These are phyloP conservation scores for Typhlomys cinereus DNA, from an alignment of 2,113 vertebrate species.

Conservation along the genomic window DNA sequence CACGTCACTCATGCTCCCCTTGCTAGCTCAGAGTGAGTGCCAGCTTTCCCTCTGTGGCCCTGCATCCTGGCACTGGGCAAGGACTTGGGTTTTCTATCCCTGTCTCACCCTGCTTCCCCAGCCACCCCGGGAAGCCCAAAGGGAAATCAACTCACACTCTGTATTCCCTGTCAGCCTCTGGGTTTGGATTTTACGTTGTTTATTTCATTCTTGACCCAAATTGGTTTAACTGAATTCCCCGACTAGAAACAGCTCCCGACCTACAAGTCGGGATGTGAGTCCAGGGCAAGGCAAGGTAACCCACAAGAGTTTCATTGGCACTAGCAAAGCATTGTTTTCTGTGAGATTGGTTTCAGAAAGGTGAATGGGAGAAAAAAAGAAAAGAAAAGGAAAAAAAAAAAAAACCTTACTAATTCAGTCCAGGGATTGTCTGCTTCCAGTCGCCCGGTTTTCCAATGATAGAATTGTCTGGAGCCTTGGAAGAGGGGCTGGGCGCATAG, in stretches of 20 bases:
- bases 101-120: background rate
- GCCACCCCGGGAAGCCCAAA: background rate
- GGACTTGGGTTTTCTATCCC: background rate
- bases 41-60: conserved; percentile 41
- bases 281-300: background rate
- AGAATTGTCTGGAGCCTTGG: background rate
- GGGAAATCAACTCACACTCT: background rate
- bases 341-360: background rate
- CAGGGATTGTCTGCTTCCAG: background rate
- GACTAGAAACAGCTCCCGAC: conserved; percentile 3
- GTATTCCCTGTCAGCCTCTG: background rate
- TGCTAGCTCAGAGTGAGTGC: background rate
- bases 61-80: background rate
- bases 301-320: background rate
- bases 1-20: background rate
- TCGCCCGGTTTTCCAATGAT: background rate
- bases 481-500: background rate
- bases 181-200: background rate
- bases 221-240: conserved; percentile 20
- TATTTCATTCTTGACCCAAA: background rate
- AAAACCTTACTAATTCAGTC: conserved; percentile 70
- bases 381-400: background rate
- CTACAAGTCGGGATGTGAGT: background rate
- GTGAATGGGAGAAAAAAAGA: background rate
- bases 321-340: background rate